Base-by-base conservation (phyloP, 2,797 vertebrate genomes). In the Sebastes wilsoni region DNA sequence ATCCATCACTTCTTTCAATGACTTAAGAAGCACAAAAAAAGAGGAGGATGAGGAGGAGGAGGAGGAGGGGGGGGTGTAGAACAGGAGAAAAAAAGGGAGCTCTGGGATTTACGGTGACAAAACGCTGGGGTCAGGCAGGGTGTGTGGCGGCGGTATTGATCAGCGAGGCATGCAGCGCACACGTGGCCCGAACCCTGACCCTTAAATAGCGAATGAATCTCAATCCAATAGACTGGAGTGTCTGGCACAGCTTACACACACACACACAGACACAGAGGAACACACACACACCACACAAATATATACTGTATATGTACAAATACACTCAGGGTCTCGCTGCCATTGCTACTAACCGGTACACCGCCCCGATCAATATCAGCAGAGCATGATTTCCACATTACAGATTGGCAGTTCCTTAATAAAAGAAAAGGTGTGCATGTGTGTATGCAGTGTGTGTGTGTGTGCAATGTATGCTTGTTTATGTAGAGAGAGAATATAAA, bases 191-290 rank as follows among this genome's bases (percentile, higher is more conserved):
- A 97, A 96, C 98, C 96, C 95, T 98, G 98, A 98, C 98, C 98
- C 96, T 96, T 97, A 99, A 99, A 99, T 98, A 97, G 97, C 95
- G 93, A 96, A 97, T 97, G 97, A 98, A 99, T 99, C 97, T 98
- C 97, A 96, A 98, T 98, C 95, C 97, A 97, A 99, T 98, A 96
- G 98, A 99, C 97, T 98, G 93, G 94, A 96, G 96, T 96, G 95
- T 96, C 95, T 95, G 88, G 59, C 89, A 86, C 87, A 82, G 82
- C 83, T 22, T 76, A 84, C 82, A 87, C 66, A 87, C 67, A 65
- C 36, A 61, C 27, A 76, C 61, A 75, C n/a, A 77, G 59, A 82
- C 55, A 83, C 52, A 83, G 68, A 42, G 14, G 38, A 42, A 87
- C 66, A 87, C 67, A 87, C 67, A 87, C 32, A 76, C 58, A 74